Evolutionary conservation across 2,888 invertebrate species (phyloP), one percentile per base, ranked within the genome.

Genomic region (Epistrophella euchroma): DNA sequence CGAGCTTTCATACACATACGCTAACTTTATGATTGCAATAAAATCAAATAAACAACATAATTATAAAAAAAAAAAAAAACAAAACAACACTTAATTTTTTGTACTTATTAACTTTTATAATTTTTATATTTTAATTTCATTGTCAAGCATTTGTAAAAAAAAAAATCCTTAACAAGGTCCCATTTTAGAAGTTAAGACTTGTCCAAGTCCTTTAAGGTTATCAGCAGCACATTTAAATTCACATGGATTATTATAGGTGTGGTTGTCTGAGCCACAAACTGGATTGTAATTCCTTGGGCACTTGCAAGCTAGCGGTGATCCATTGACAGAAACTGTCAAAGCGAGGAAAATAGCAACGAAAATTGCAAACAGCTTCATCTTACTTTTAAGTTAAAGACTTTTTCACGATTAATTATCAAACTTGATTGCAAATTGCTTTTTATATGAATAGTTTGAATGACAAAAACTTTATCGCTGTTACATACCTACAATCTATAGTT

Each of bases 211-310:
- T 2, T 28, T 70, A 0, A 56, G 43, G 22, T 71, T 84, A 0
- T 17, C 37, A 28, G 79, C 84, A 13, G 84, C 85, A 60, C 91
- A 91, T 0, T 68, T 5, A 60, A 91, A 88, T 37, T 88, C 74
- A 76, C 91, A 91, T 4, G 17, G 25, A 83, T 91, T 91, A 43
- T 75, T n/a, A 72, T 91, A 91, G 19, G 89, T 90, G 10, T 80
- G 71, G 2, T 47, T 28, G 66, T 90, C 88, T 2, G 89, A 88
- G 1, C 88, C 89, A 50, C 90, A 90, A 19, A 90, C 89, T 22
- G 89, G 89, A 22, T 88, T 81, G 45, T 88, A 81, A 4, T 81
- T 88, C 52, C 89, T 89, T 15, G 88, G 82, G 19, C 90, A 90
- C 13, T 81, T 52, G 56, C 90, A 90, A 37, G 4, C 5, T 32